Evolutionary conservation across 1,140 invertebrate genomes (phyloP).

Genomic region (Rhizoglyphus robini): DNA sequence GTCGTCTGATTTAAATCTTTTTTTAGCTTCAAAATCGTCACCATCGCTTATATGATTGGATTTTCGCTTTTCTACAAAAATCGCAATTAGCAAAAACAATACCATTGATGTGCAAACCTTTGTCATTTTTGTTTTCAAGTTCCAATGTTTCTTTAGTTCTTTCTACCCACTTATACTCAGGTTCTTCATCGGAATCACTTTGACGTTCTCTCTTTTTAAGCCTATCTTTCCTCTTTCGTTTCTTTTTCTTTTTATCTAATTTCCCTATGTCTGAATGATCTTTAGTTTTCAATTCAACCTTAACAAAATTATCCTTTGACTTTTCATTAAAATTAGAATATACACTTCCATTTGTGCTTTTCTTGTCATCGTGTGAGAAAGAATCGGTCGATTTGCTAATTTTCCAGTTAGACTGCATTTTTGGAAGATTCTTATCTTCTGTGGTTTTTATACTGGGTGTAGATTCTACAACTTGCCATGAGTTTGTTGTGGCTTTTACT

Average conservation of each 20-base stretch:
- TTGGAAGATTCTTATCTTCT: slow-evolving; percentile 30
- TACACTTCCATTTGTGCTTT: background rate
- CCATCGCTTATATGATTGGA: no score
- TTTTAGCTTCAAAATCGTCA: no score
- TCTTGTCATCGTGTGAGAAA: background rate
- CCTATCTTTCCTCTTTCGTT: slow-evolving; percentile 9
- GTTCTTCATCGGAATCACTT: slow-evolving; percentile 6
- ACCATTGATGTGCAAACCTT: no score
- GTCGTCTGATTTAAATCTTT: no score
- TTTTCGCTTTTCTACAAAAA: background rate
- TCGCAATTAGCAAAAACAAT: background rate
- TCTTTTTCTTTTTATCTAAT: slow-evolving; percentile 12
- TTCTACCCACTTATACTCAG: slow-evolving; percentile 28
- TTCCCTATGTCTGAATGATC: background rate
- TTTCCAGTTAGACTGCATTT: slow-evolving; percentile 35
- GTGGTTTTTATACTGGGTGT: slow-evolving; percentile 29
- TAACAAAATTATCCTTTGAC: background rate
- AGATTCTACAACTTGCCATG: slow-evolving; percentile 32
- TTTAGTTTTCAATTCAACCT: no score
- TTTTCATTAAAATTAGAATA: no score
- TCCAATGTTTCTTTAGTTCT: slow-evolving; percentile 28
- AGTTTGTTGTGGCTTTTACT: slow-evolving; percentile 28
- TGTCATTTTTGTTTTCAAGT: slow-evolving; percentile 15
- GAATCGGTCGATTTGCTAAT: slow-evolving; percentile 24
- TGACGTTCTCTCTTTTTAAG: background rate